These are phyloP conservation scores for Trachelus tabidus DNA, from an alignment of 2,888 invertebrate species.

Conservation along the genomic window DNA sequence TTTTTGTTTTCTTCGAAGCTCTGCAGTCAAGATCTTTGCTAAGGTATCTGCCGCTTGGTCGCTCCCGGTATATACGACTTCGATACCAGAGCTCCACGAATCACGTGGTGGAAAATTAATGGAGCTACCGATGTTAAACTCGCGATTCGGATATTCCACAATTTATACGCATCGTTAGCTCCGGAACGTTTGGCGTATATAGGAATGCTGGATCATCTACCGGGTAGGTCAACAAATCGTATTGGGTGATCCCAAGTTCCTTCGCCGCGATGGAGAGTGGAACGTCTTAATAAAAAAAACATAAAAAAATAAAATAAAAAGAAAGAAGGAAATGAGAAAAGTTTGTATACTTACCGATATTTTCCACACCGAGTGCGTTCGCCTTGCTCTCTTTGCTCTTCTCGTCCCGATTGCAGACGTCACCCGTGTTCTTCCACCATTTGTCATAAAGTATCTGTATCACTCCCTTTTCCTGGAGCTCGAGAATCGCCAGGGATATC, in stretches of 20 bases:
- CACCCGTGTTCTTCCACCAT: constrained; percentile 98
- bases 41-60: not conserved
- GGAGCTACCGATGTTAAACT: not conserved
- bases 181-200: not conserved
- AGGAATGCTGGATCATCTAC: not conserved
- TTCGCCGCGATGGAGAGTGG: not conserved
- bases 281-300: not conserved
- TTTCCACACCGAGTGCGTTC: constrained; percentile 90
- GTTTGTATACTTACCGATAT: constrained; percentile 74
- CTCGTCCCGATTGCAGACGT: constrained; percentile 88
- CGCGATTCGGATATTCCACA: not conserved
- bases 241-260: not conserved
- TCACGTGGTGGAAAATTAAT: not conserved
- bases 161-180: not conserved
- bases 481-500: constrained; percentile 93
- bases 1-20: not conserved
- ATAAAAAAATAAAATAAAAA: constrained; percentile 8
- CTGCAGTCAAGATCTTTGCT: not conserved
- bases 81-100: not conserved
- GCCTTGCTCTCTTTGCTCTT: constrained; percentile 93
- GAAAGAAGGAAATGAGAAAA: not conserved
- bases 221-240: not conserved
- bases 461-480: constrained; percentile 94
- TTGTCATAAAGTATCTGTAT: constrained; percentile 95
- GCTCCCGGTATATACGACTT: not conserved